Evolutionary conservation across 2,113 vertebrate species (phyloP), one percentile per base, ranked within the genome.

Genomic region (Peromyscus polionotus): DNA sequence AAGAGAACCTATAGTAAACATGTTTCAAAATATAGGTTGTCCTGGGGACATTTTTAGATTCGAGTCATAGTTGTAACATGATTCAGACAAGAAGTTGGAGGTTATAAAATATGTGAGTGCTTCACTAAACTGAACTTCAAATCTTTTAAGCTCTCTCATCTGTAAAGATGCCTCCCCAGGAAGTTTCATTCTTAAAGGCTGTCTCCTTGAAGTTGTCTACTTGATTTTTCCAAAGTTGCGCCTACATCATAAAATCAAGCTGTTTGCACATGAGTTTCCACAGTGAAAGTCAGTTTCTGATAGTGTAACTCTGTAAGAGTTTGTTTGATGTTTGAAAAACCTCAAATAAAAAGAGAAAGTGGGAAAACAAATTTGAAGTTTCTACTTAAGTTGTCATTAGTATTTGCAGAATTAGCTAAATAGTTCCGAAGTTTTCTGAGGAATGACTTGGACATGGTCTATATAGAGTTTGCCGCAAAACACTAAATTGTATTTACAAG

Each of bases 171-270:
- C 20, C 63, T 97, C 88, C 90, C 59, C 88, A 75, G 85, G 86
- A 97, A 87, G 48, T 97, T 94, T 95, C 73, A 96, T 94, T 96
- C 96, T 97, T 93, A 85, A 95, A 75, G 70, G 36, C 72, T 96
- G 70, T 45, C 45, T 95, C 94, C 97, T 97, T 97, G 97, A 98
- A 97, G 94, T 63, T 88, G 17, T 9, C 36, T 67, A 84, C 83
- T 91, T 96, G 90, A 91, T 95, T 96, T 97, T 96, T 96, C 68
- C 93, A 89, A 96, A 94, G 86, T 86, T 95, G 45, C 88, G 97
- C 84, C 95, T 95, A 83, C 68, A 97, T 95, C 48, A 94, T 73
- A 93, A 95, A 97, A 96, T 84, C 97, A 93, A 97, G 33, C 67
- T 96, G 36, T 92, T 97, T 95, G 39, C 0, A 1, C 7, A 80